Evolutionary conservation across 1,140 invertebrate genomes (phyloP).

Genomic region (Halictus rubicundus): DNA sequence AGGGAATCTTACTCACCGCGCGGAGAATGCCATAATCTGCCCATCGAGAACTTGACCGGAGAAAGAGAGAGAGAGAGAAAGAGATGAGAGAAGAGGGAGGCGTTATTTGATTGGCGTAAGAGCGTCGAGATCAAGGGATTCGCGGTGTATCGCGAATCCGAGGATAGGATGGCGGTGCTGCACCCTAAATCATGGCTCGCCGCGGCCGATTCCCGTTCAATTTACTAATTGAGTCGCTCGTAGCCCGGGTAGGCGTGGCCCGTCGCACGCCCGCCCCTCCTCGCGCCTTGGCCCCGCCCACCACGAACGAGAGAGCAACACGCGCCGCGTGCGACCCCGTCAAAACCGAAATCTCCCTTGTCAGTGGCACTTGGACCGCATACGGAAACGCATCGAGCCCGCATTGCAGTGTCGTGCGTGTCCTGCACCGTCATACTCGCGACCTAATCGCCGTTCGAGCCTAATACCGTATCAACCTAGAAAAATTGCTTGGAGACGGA

Average conservation of each 20-base stretch:
- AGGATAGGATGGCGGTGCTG: background rate
- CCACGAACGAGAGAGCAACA: background rate
- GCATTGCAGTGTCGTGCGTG: background rate
- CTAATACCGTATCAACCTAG: background rate
- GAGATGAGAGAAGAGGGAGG: too few species aligned
- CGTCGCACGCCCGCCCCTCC: constrained; percentile 5
- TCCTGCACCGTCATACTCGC: background rate
- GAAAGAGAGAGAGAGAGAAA: background rate
- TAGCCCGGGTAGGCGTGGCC: constrained; percentile 3
- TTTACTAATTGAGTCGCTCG: constrained; percentile 77
- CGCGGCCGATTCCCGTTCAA: constrained; percentile 62
- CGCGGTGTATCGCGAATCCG: background rate
- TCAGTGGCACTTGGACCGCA: constrained; percentile 64
- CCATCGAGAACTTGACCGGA: background rate
- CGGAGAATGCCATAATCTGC: background rate
- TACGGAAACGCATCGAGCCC: constrained; percentile 31
- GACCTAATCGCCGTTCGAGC: background rate
- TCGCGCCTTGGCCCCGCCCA: constrained; percentile 42
- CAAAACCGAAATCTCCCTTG: constrained; percentile 38
- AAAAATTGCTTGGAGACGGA: background rate
- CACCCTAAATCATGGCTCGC: constrained; percentile 51
- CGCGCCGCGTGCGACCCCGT: constrained; percentile 1
- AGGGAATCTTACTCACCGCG: background rate
- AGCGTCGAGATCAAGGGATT: background rate
- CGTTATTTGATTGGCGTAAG: background rate